These are phyloP conservation scores for Scolopax bukidnonensis DNA, from an alignment of 2,797 vertebrate genomes.

Conservation along the genomic window DNA sequence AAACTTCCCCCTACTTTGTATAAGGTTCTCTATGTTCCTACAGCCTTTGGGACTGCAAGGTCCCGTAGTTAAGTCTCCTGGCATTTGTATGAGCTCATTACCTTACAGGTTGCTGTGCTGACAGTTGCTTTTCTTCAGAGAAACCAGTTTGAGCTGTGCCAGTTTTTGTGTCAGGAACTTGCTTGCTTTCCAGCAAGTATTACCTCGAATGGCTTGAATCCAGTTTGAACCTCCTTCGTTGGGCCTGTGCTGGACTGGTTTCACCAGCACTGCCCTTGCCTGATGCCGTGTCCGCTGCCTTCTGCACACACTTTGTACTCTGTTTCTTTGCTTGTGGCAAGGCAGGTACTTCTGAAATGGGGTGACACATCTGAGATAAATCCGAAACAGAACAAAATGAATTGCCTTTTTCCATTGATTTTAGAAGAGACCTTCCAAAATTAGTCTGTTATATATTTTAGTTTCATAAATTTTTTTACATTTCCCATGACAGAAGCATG, in stretches of 20 bases:
- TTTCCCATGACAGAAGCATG: not conserved
- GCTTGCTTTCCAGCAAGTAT: not conserved
- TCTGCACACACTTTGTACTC: not conserved
- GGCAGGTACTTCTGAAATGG: not conserved
- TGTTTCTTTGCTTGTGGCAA: not conserved
- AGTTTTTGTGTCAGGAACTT: not conserved
- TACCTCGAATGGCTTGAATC: not conserved
- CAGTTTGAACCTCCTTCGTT: not conserved
- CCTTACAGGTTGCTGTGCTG: not conserved
- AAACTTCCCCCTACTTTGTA: not conserved
- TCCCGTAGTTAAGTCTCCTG: not conserved
- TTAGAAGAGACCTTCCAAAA: not conserved
- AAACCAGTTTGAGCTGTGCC: not conserved
- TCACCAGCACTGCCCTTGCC: not conserved
- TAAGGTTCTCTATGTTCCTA: not conserved
- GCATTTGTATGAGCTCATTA: conserved; percentile 35
- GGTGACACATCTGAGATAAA: not conserved
- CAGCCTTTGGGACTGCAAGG: not conserved
- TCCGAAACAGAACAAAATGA: not conserved
- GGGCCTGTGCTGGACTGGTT: not conserved
- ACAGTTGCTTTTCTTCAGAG: not conserved
- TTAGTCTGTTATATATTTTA: not conserved
- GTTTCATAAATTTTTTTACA: not conserved
- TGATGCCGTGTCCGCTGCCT: not conserved
- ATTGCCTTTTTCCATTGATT: not conserved